A percentile compares a stretch with the other conserved stretches of the same genome.
Evolutionary conservation across 2,797 vertebrate species (phyloP).

Genomic region (Thaleichthys pacificus): DNA sequence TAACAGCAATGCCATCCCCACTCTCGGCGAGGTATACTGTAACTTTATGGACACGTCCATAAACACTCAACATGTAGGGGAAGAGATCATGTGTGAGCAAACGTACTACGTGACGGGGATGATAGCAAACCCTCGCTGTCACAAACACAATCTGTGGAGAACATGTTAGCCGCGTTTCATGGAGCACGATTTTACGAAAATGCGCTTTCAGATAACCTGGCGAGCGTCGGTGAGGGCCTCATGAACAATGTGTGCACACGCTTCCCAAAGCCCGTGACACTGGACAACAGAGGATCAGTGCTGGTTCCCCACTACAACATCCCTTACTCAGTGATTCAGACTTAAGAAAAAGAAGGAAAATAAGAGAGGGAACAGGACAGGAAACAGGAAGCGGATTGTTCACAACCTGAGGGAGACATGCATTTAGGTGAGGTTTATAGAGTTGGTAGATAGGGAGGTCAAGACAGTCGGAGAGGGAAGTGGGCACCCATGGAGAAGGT

Average conservation of each 20-base stretch:
- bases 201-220: not conserved
- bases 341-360: conserved; percentile 36
- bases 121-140: too few relatives aligned
- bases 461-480: conserved; percentile 35
- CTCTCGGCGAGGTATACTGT: too few relatives aligned
- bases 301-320: conserved; percentile 20
- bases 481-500: conserved; percentile 28
- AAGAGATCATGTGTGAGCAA: too few relatives aligned
- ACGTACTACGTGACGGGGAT: too few relatives aligned
- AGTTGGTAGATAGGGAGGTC: conserved; percentile 4
- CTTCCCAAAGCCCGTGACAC: too few relatives aligned
- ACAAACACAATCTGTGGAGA: too few relatives aligned
- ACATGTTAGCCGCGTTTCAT: not conserved
- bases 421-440: not conserved
- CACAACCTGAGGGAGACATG: conserved; percentile 13
- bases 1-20: too few relatives aligned
- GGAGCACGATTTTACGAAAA: not conserved
- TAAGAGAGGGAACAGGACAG: conserved; percentile 30
- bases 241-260: not conserved
- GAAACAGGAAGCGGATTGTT: conserved; percentile 14
- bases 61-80: too few relatives aligned
- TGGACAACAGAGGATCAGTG: not conserved
- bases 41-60: too few relatives aligned
- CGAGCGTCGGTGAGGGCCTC: not conserved
- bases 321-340: conserved; percentile 28